phyloP scores from a whole-genome alignment of 2,797 vertebrate species.

The Crenuchus spilurus region DNA sequence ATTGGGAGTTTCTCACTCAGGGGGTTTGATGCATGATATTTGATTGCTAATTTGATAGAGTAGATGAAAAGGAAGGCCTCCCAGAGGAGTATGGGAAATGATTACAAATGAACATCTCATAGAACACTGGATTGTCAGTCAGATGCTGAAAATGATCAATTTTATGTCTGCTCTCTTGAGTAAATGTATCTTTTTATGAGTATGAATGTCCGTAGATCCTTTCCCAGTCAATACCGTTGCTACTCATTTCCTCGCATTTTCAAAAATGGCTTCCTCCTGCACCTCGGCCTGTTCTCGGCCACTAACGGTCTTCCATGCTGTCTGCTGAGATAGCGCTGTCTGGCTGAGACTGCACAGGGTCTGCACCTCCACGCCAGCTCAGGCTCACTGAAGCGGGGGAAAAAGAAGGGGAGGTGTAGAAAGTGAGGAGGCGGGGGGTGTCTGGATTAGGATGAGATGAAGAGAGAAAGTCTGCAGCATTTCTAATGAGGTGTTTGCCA shows the following conservation, averaged over 20 bases:
- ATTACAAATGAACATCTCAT: conserved; percentile 17
- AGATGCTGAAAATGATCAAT: conserved; percentile 10
- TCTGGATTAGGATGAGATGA: conserved; percentile 41
- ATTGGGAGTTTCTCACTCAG: not conserved
- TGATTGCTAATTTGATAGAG: conserved; percentile 27
- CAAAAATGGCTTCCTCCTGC: conserved; percentile 40
- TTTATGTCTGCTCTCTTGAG: conserved; percentile 21
- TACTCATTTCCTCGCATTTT: conserved; percentile 31
- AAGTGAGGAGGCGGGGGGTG: not conserved
- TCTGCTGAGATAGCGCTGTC: conserved; percentile 40
- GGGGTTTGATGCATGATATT: conserved; percentile 7
- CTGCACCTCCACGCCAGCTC: conserved; percentile 22
- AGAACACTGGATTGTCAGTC: not conserved
- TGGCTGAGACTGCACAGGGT: conserved; percentile 41
- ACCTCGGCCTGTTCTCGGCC: conserved; percentile 30
- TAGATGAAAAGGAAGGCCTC: not conserved
- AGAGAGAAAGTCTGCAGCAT: conserved; percentile 35
- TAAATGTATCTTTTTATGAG: conserved; percentile 27
- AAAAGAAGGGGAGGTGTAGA: not conserved
- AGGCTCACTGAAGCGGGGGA: conserved; percentile 11
- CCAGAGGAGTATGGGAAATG: not conserved
- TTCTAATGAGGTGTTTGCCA: conserved; percentile 55
- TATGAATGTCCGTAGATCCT: conserved; percentile 45
- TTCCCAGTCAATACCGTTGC: conserved; percentile 22
- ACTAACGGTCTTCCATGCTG: conserved; percentile 28